These are phyloP conservation scores for Xanthorhoe spadicearia DNA, from an alignment of 2,888 invertebrate species.

Conservation along the genomic window DNA sequence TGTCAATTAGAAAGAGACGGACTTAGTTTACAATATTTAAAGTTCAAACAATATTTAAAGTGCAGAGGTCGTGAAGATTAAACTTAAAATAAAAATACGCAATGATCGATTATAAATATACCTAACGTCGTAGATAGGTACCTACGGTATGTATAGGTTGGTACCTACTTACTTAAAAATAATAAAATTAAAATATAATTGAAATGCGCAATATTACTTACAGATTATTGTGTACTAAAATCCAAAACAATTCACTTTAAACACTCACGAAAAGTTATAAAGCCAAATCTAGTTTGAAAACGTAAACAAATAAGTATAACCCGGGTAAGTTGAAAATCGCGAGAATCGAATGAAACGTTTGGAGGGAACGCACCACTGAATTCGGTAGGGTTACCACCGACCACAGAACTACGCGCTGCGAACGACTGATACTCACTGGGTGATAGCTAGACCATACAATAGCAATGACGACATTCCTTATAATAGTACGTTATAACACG, in stretches of 20 bases:
- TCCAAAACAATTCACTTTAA: conserved; percentile 12
- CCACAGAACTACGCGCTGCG: conserved; percentile 20
- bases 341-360: conserved; percentile 4
- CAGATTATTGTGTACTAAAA: background rate
- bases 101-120: no score
- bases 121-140: no score
- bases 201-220: background rate
- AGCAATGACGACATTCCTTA: conserved; percentile 12
- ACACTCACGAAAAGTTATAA: background rate
- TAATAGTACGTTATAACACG: conserved; percentile 21
- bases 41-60: background rate
- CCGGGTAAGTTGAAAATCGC: conserved; percentile 13
- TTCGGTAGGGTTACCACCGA: conserved; percentile 14
- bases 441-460: background rate
- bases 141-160: background rate
- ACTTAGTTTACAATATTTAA: background rate
- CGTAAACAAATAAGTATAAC: conserved; percentile 26
- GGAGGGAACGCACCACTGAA: conserved; percentile 6
- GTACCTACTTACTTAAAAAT: no score
- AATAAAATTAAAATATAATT: background rate
- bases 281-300: conserved; percentile 7
- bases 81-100: background rate
- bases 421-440: conserved; percentile 20
- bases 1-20: background rate
- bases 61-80: background rate